phyloP scores from a whole-genome alignment of 1,140 invertebrate species.

The Drosophila willistoni region DNA sequence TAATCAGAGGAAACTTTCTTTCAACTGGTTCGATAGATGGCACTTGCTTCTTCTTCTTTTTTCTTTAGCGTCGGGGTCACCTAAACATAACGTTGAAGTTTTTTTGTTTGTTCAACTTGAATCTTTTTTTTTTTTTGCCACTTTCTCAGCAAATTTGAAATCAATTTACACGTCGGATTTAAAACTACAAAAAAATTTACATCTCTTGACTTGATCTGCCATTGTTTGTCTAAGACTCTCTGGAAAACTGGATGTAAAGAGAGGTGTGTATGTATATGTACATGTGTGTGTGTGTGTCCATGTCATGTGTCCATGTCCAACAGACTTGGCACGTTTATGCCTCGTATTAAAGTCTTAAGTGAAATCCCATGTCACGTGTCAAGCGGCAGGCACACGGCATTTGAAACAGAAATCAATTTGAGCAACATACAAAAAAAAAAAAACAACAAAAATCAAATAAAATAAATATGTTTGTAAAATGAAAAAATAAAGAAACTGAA shows the following conservation, averaged over 20 bases:
- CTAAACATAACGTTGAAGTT: not conserved
- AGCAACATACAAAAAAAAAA: conserved; percentile 38
- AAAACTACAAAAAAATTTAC: not conserved
- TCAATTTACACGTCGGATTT: conserved; percentile 77
- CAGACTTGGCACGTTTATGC: conserved; percentile 74
- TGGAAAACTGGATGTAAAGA: not conserved
- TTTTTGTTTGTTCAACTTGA: not conserved
- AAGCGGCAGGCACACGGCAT: conserved; percentile 49
- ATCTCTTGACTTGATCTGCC: conserved; percentile 19
- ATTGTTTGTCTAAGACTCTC: conserved; percentile 64
- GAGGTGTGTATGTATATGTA: conserved; percentile 5
- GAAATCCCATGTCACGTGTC: conserved; percentile 80
- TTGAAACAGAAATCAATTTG: conserved; percentile 39
- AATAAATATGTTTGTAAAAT: conserved; percentile 52
- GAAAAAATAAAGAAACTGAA: not conserved
- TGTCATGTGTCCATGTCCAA: conserved; percentile 75
- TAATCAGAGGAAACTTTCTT: conserved; percentile 71
- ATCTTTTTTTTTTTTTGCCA: conserved; percentile 30
- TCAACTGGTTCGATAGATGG: conserved; percentile 41
- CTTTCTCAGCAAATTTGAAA: conserved; percentile 66
- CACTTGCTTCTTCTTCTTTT: conserved; percentile 55
- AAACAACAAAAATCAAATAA: conserved; percentile 66
- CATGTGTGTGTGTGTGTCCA: conserved; percentile 49
- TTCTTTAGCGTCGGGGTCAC: not conserved
- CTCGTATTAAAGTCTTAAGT: conserved; percentile 76